Evolutionary conservation across 2,113 vertebrate genomes (phyloP).

Genomic region (Aepyceros melampus): DNA sequence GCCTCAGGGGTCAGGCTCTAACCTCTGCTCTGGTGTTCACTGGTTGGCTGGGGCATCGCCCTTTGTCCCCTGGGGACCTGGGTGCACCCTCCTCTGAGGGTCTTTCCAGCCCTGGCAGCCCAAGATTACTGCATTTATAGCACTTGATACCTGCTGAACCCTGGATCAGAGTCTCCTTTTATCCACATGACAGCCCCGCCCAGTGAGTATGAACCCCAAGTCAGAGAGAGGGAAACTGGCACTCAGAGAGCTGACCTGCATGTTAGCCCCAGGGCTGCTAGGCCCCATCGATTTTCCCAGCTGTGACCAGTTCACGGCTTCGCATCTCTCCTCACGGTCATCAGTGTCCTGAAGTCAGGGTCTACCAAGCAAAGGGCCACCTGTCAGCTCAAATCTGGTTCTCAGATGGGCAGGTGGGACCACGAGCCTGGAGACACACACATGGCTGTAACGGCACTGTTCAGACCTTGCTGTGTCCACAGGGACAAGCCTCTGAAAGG

Average conservation of each 20-base stretch:
- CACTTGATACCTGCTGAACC: background rate
- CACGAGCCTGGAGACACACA: background rate
- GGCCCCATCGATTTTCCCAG: background rate
- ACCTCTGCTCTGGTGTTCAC: background rate
- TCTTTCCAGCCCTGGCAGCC: background rate
- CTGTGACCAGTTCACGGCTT: background rate
- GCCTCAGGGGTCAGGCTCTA: background rate
- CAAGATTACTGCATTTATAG: accelerated
- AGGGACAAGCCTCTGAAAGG: background rate
- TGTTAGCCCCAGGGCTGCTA: background rate
- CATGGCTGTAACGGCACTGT: background rate
- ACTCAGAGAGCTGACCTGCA: background rate
- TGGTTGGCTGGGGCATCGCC: background rate
- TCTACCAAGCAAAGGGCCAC: background rate
- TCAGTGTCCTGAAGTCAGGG: background rate
- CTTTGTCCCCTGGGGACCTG: background rate
- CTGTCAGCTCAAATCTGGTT: background rate
- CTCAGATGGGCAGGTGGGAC: background rate
- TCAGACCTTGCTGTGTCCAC: background rate
- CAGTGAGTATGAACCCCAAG: background rate
- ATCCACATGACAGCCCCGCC: background rate
- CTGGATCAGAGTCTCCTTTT: background rate
- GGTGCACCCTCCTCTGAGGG: background rate
- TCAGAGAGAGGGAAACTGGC: background rate
- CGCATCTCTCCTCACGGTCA: background rate